Percentiles rank a stretch among this genome's conserved stretches.
These are phyloP conservation scores for Platanista minor DNA, from an alignment of 2,113 vertebrate genomes.

Conservation along the genomic window DNA sequence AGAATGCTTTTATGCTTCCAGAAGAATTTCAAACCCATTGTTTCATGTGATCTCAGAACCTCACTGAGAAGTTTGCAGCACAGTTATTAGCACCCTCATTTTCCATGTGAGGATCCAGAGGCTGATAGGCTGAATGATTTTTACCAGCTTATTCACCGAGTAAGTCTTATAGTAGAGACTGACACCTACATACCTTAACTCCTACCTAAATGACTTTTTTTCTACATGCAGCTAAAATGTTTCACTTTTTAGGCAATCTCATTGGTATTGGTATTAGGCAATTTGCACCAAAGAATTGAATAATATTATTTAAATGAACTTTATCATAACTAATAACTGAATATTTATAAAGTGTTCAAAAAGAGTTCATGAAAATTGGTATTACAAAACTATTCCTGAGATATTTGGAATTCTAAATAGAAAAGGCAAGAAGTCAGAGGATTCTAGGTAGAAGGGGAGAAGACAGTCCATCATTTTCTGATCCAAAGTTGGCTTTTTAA, in stretches of 20 bases:
- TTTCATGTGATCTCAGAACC: neutral
- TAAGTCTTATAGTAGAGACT: neutral
- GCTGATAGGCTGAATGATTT: neutral
- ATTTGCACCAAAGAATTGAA: neutral
- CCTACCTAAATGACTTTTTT: neutral
- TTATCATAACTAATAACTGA: neutral
- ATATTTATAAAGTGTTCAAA: neutral
- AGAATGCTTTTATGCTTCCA: neutral
- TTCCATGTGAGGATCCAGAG: neutral
- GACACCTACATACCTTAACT: neutral
- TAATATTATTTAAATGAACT: neutral
- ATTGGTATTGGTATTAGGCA: neutral
- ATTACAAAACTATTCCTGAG: neutral
- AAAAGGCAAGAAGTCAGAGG: neutral
- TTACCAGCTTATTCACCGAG: neutral
- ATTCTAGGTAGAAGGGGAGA: neutral
- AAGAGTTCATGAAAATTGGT: neutral
- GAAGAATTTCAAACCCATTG: neutral
- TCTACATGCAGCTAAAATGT: neutral
- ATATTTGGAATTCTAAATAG: neutral
- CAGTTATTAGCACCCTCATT: neutral
- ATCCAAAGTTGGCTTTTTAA: neutral
- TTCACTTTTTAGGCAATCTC: neutral
- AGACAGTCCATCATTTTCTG: neutral
- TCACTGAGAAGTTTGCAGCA: neutral